Percentiles rank a stretch among this genome's conserved stretches.
Evolutionary conservation across 2,113 vertebrate genomes (phyloP).

Genomic region (Poeciliopsis retropinna): DNA sequence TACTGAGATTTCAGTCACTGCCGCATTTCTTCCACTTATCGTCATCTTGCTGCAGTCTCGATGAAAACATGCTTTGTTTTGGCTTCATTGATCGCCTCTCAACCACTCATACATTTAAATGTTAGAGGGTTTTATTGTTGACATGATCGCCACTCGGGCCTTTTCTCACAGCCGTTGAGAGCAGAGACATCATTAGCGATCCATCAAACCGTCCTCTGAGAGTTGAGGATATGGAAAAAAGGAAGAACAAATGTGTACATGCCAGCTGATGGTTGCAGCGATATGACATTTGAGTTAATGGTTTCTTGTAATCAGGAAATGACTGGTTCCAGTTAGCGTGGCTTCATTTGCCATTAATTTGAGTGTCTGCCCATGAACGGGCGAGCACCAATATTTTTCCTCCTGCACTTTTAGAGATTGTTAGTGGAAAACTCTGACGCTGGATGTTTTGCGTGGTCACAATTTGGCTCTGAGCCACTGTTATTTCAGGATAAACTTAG

Average conservation of each 20-base stretch:
- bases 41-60: not conserved
- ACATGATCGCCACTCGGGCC: not conserved
- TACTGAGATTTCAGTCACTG: not conserved
- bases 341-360: conserved; percentile 39
- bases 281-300: conserved; percentile 35
- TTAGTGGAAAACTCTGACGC: conserved; percentile 55
- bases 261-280: conserved; percentile 26
- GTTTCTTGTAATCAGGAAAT: conserved; percentile 50
- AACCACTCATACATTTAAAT: not conserved
- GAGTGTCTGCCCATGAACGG: conserved; percentile 29
- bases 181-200: conserved; percentile 34
- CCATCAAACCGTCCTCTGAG: conserved; percentile 31
- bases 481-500: conserved; percentile 61
- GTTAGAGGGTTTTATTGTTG: not conserved
- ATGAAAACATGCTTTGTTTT: not conserved
- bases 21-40: not conserved
- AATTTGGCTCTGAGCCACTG: conserved; percentile 58
- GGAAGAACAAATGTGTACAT: conserved; percentile 34
- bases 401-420: conserved; percentile 16
- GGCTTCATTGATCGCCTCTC: not conserved
- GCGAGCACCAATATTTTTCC: conserved; percentile 33
- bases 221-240: conserved; percentile 35
- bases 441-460: conserved; percentile 45
- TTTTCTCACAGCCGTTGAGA: conserved; percentile 41
- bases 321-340: conserved; percentile 44